These are phyloP conservation scores for Herpailurus yagouaroundi DNA, from an alignment of 2,113 vertebrate species.

Conservation along the genomic window DNA sequence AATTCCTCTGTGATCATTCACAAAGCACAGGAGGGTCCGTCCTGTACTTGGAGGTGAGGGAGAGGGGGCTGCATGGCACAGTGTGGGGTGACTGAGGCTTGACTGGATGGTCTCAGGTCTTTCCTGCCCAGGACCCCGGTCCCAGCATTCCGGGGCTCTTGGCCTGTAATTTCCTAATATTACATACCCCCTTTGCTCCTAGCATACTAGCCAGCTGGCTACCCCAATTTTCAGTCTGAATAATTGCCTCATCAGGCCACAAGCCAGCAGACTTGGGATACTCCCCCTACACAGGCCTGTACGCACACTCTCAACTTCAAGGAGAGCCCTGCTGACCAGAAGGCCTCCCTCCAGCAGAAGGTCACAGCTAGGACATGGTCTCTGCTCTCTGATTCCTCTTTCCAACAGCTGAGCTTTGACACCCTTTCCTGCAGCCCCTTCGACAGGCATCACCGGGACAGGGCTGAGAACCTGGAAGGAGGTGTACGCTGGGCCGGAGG, in stretches of 20 bases:
- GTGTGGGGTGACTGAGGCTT: neutral
- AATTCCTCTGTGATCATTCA: neutral
- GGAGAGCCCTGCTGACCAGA: neutral
- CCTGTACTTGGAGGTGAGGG: neutral
- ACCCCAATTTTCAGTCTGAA: neutral
- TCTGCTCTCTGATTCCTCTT: neutral
- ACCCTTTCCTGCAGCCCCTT: too few species aligned
- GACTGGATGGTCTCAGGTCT: neutral
- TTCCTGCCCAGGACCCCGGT: neutral
- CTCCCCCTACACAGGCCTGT: fast-evolving
- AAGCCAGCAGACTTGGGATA: neutral
- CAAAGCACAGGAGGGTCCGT: neutral
- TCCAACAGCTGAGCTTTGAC: neutral
- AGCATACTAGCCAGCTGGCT: neutral
- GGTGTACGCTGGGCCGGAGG: neutral
- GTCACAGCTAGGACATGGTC: neutral
- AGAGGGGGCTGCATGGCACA: neutral
- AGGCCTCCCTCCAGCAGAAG: neutral
- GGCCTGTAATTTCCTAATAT: neutral
- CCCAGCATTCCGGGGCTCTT: neutral
- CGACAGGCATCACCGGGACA: neutral
- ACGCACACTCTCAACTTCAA: neutral
- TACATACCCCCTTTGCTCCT: neutral
- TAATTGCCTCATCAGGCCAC: neutral
- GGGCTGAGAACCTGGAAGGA: neutral